A percentile compares a stretch with the other conserved stretches of the same genome.
Evolutionary conservation across 2,113 vertebrate species (phyloP).

Genomic region (Microcebus jonahi): DNA sequence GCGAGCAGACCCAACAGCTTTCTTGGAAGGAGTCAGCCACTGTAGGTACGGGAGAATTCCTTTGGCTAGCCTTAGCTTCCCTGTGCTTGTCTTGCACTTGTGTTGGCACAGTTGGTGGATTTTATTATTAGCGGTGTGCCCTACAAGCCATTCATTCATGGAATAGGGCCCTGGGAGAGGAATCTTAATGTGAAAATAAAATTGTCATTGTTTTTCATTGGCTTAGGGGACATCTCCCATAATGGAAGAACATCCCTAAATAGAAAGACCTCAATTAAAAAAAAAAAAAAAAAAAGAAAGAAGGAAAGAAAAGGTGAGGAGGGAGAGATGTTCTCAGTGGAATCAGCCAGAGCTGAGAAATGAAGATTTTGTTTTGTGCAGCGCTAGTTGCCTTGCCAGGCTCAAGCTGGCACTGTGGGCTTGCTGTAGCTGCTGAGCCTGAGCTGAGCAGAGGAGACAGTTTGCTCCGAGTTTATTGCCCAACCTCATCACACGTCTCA

Average conservation of each 20-base stretch:
- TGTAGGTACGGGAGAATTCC: slow-evolving; percentile 60
- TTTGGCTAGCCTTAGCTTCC: slow-evolving; percentile 39
- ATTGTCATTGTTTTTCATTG: slow-evolving; percentile 61
- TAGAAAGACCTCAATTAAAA: slow-evolving; percentile 46
- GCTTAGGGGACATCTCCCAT: neutral
- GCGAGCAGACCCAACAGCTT: slow-evolving; percentile 59
- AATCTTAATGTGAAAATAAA: slow-evolving; percentile 71
- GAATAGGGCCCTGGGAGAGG: slow-evolving; percentile 62
- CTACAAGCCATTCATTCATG: slow-evolving; percentile 61
- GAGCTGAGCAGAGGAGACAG: slow-evolving; percentile 80
- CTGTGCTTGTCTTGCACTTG: slow-evolving; percentile 50
- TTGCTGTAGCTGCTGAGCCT: slow-evolving; percentile 85
- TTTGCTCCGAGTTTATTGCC: slow-evolving; percentile 44
- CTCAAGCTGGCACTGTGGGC: slow-evolving; percentile 91
- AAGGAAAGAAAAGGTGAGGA: slow-evolving; percentile 5
- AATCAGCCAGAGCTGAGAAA: neutral
- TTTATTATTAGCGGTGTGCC: slow-evolving; percentile 71
- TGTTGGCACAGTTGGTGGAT: slow-evolving; percentile 63
- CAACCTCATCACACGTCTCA: slow-evolving; percentile 61
- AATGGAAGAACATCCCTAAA: slow-evolving; percentile 44
- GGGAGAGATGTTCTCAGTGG: slow-evolving; percentile 40
- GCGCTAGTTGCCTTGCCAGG: slow-evolving; percentile 87
- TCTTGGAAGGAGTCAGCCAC: slow-evolving; percentile 61
- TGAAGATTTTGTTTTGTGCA: slow-evolving; percentile 72
- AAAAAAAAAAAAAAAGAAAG: too few relatives aligned